These are phyloP conservation scores for Hylaeus volcanicus DNA, from an alignment of 1,140 invertebrate genomes.

Conservation along the genomic window DNA sequence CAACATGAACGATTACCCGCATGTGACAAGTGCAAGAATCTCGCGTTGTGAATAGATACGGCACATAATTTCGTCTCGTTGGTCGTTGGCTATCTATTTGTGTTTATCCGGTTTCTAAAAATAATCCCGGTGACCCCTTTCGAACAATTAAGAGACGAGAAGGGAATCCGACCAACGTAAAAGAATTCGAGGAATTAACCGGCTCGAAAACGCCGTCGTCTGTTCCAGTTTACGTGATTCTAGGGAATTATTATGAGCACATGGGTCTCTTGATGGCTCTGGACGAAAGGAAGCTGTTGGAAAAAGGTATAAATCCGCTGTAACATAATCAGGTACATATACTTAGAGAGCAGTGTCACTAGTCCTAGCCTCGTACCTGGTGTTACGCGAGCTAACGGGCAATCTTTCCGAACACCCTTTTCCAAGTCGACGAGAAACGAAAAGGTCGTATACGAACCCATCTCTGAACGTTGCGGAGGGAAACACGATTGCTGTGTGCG, in stretches of 20 bases:
- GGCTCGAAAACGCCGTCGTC: slow-evolving; percentile 15
- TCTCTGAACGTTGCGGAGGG: too few relatives aligned
- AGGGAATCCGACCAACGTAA: neutral
- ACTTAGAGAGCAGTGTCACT: slow-evolving; percentile 39
- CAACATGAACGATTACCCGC: slow-evolving; percentile 40
- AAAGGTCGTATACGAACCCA: too few relatives aligned
- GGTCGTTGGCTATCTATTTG: slow-evolving; percentile 30
- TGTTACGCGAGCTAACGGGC: too few relatives aligned
- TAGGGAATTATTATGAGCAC: slow-evolving; percentile 94
- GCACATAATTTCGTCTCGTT: neutral
- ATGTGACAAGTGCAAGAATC: slow-evolving; percentile 30
- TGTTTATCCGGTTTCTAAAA: slow-evolving; percentile 37
- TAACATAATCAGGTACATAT: slow-evolving; percentile 58
- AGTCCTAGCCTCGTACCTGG: slow-evolving; percentile 12
- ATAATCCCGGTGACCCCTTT: slow-evolving; percentile 29
- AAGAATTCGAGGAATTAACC: neutral
- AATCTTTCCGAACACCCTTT: neutral
- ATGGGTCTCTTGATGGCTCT: slow-evolving; percentile 91
- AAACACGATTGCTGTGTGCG: too few relatives aligned
- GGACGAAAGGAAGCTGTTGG: slow-evolving; percentile 90
- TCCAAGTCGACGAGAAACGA: too few relatives aligned
- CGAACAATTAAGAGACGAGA: neutral
- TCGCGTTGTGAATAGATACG: slow-evolving; percentile 40
- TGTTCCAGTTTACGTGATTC: slow-evolving; percentile 93
- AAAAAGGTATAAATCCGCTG: slow-evolving; percentile 83